Conservation (phyloP, 1,140 invertebrate genomes). For the Brachionus calyciflorus region DNA sequence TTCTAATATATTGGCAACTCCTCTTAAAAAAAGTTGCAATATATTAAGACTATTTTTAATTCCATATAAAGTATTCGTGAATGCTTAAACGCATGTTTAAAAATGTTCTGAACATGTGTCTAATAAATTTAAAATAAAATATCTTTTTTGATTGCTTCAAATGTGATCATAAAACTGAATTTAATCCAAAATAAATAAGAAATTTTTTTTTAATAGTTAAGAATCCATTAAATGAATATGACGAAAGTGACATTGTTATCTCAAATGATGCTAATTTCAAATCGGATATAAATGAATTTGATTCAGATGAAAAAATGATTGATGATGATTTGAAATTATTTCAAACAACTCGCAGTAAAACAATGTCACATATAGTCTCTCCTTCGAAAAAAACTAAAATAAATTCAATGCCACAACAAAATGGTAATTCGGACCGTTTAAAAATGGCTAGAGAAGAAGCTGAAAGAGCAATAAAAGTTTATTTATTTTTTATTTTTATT, state of each 20-base stretch:
- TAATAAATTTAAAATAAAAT: too few relatives aligned
- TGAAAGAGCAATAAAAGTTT: conserved; percentile 46
- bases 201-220: not conserved
- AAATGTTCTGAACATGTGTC: too few relatives aligned
- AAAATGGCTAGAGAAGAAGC: conserved; percentile 47
- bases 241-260: too few relatives aligned
- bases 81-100: too few relatives aligned
- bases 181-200: too few relatives aligned
- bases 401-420: not conserved
- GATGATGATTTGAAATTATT: conserved; percentile 17
- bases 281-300: not conserved
- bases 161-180: too few relatives aligned
- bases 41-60: too few relatives aligned
- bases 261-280: not conserved
- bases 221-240: not conserved
- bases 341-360: conserved; percentile 17
- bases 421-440: conserved; percentile 24
- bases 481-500: conserved; percentile 13
- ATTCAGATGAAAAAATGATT: not conserved
- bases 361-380: not conserved
- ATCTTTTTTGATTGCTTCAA: too few relatives aligned
- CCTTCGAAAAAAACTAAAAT: not conserved
- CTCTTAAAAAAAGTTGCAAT: too few relatives aligned
- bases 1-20: too few relatives aligned
- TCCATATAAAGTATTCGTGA: too few relatives aligned